Evolutionary conservation across 2,797 vertebrate species (phyloP).

Genomic region (Brotogeris chrysoptera): DNA sequence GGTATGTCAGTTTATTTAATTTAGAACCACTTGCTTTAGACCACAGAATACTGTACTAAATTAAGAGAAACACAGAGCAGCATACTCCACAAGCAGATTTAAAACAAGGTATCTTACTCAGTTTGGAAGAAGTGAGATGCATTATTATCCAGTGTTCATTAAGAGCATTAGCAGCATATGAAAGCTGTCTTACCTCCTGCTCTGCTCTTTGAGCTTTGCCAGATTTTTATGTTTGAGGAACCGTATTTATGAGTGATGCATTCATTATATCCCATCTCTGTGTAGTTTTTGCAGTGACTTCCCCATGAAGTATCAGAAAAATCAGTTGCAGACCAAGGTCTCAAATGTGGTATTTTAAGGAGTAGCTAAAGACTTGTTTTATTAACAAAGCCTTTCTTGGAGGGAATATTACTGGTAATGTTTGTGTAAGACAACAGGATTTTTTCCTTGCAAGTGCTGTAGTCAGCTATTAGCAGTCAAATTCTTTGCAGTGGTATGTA

Average conservation of each 20-base stretch:
- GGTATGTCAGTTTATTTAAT: slow-evolving; percentile 23
- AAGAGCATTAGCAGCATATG: slow-evolving; percentile 62
- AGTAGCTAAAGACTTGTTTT: neutral
- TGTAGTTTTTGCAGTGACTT: slow-evolving; percentile 48
- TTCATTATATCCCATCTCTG: slow-evolving; percentile 43
- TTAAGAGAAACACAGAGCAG: slow-evolving; percentile 37
- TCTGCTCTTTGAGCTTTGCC: slow-evolving; percentile 56
- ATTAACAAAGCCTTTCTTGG: neutral
- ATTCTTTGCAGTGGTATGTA: slow-evolving; percentile 51
- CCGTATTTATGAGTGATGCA: slow-evolving; percentile 45
- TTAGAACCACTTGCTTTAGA: neutral
- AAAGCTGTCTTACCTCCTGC: slow-evolving; percentile 65
- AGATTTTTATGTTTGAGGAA: slow-evolving; percentile 66
- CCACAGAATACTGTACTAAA: neutral
- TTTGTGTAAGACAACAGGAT: slow-evolving; percentile 11
- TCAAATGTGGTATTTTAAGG: neutral
- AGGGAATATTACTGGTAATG: neutral
- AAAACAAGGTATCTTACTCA: slow-evolving; percentile 43
- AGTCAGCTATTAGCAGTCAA: slow-evolving; percentile 58
- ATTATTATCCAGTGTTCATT: slow-evolving; percentile 27
- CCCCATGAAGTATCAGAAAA: neutral
- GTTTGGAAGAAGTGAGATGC: slow-evolving; percentile 37
- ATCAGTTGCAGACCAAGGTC: neutral
- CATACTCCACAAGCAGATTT: slow-evolving; percentile 44
- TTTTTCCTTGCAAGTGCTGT: slow-evolving; percentile 7